Percentiles rank a stretch among this genome's conserved stretches.
Evolutionary conservation across 2,888 invertebrate genomes (phyloP).

Genomic region (Psylliodes chrysocephalus): DNA sequence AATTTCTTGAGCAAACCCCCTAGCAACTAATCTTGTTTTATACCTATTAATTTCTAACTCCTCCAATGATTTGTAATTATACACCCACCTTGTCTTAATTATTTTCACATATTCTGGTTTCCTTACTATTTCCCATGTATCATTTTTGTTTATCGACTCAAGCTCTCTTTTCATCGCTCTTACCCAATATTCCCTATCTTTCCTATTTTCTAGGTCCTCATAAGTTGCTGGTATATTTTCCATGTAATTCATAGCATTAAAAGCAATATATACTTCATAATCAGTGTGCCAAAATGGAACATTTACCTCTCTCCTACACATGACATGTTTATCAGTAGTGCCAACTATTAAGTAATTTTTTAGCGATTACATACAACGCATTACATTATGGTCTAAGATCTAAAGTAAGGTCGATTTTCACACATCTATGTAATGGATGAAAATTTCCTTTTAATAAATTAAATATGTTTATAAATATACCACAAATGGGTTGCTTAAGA

Average conservation of each 20-base stretch:
- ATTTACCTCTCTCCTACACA: too few relatives aligned
- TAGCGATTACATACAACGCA: too few relatives aligned
- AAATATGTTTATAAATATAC: too few relatives aligned
- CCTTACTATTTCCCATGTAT: conserved; percentile 24
- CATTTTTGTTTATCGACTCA: conserved; percentile 31
- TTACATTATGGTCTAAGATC: too few relatives aligned
- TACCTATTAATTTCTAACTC: conserved; percentile 46
- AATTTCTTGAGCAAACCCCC: conserved; percentile 52
- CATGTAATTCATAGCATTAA: too few relatives aligned
- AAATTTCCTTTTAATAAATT: too few relatives aligned
- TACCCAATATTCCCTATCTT: conserved; percentile 28
- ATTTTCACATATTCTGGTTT: conserved; percentile 23
- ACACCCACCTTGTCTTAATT: conserved; percentile 31
- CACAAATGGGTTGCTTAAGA: too few relatives aligned
- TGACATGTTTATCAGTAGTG: too few relatives aligned
- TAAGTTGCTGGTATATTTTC: conserved; percentile 30
- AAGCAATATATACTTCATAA: conserved; percentile 33
- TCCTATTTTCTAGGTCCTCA: conserved; percentile 21
- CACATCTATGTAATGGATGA: too few relatives aligned
- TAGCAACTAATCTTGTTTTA: conserved; percentile 48
- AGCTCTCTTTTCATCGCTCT: conserved; percentile 31
- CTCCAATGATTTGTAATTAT: conserved; percentile 42
- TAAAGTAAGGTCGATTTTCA: too few relatives aligned
- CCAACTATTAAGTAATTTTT: too few relatives aligned
- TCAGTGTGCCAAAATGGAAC: conserved; percentile 24